Evolutionary conservation across 2,113 vertebrate genomes (phyloP).

Genomic region (Macaca mulatta): DNA sequence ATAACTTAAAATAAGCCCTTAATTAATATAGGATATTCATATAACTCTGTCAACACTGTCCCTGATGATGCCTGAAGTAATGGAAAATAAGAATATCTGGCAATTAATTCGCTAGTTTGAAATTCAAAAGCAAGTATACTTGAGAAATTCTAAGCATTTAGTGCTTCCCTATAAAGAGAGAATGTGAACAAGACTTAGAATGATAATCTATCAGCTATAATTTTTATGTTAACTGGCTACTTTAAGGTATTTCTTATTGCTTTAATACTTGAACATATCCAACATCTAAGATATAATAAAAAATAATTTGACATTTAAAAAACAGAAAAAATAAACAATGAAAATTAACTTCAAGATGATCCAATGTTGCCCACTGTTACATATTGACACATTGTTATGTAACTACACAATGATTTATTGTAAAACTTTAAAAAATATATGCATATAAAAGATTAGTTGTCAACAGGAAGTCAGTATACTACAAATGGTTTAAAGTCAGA

Average conservation of each 20-base stretch:
- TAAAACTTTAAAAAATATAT: not conserved
- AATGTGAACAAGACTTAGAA: not conserved
- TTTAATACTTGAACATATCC: not conserved
- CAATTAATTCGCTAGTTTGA: not conserved
- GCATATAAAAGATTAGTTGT: not conserved
- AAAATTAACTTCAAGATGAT: not conserved
- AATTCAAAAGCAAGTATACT: not conserved
- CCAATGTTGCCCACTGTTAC: not conserved
- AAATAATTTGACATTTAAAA: not conserved
- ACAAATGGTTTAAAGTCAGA: not conserved
- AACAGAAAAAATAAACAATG: not conserved
- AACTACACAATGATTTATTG: not conserved
- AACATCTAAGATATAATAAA: not conserved
- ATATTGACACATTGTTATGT: not conserved
- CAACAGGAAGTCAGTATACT: not conserved
- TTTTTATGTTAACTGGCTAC: not conserved
- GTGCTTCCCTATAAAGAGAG: not conserved
- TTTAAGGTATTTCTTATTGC: not conserved
- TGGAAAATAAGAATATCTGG: not conserved
- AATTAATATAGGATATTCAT: not conserved
- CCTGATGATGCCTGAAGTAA: not conserved
- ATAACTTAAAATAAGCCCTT: not conserved
- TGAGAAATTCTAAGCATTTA: not conserved
- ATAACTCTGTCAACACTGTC: not conserved
- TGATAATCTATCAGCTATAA: not conserved